phyloP scores from a whole-genome alignment of 2,888 invertebrate species.

The Tipula lateralis region DNA sequence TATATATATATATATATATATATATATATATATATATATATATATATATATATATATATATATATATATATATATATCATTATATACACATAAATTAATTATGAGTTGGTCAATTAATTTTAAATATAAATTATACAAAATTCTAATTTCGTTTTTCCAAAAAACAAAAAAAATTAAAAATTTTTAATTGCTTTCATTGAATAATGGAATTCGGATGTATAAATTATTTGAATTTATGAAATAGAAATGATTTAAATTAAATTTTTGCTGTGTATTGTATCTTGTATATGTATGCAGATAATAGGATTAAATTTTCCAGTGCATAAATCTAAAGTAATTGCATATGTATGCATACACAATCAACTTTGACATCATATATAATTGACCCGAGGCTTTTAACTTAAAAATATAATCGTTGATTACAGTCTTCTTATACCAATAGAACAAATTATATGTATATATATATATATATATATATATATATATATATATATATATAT shows the following conservation, averaged over 20 bases:
- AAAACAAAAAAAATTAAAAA: not conserved
- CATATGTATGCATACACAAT: not conserved
- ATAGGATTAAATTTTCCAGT: not conserved
- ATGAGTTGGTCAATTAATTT: constrained; percentile 13
- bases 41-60: too few species aligned
- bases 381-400: not conserved
- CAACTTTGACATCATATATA: not conserved
- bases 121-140: not conserved
- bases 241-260: constrained; percentile 4
- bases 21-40: too few species aligned
- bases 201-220: not conserved
- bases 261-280: not conserved
- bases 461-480: not conserved
- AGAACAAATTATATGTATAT: not conserved
- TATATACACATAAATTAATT: not conserved
- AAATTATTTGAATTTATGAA: not conserved
- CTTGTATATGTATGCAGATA: not conserved
- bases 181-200: not conserved
- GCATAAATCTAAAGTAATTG: not conserved
- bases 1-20: too few species aligned
- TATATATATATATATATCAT: too few species aligned
- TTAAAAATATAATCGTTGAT: not conserved
- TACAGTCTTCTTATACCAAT: not conserved
- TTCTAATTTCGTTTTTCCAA: not conserved
- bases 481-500: not conserved